Percentiles rank a stretch among this genome's conserved stretches.
Conservation (phyloP, 2,888 invertebrate species). For the Chirona hameri region DNA sequence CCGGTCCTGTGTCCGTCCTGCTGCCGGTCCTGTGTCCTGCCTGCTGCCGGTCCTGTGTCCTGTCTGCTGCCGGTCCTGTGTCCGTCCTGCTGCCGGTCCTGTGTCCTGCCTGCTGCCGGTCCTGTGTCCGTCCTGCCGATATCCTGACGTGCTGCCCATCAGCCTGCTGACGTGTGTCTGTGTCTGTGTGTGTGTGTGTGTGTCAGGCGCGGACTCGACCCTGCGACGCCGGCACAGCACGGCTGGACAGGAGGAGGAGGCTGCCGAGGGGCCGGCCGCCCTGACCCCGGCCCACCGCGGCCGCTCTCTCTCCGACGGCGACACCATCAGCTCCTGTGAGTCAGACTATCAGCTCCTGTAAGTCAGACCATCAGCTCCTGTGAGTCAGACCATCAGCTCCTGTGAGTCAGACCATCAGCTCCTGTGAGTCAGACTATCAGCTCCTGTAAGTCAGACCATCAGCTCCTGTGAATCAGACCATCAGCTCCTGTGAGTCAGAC, state of each 20-base stretch:
- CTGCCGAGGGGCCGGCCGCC: background rate
- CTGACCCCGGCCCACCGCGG: constrained; percentile 29
- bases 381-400: constrained; percentile 27
- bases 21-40: too few species aligned
- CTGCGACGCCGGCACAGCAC: constrained; percentile 28
- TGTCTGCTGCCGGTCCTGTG: too few species aligned
- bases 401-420: background rate
- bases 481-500: background rate
- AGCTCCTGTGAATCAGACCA: background rate
- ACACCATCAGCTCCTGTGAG: background rate
- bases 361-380: constrained; percentile 28
- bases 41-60: too few species aligned
- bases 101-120: too few species aligned
- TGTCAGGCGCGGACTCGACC: background rate
- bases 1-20: too few species aligned
- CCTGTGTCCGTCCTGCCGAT: too few species aligned
- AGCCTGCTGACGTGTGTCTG: background rate
- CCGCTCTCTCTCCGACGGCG: background rate
- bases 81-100: too few species aligned
- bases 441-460: background rate
- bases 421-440: background rate
- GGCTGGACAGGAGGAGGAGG: constrained; percentile 30
- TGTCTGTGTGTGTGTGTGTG: background rate
- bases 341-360: constrained; percentile 3
- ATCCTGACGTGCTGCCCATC: too few species aligned